A percentile compares a stretch with the other conserved stretches of the same genome.
These are phyloP conservation scores for Shargacucullia verbasci DNA, from an alignment of 2,888 invertebrate species.

Conservation along the genomic window DNA sequence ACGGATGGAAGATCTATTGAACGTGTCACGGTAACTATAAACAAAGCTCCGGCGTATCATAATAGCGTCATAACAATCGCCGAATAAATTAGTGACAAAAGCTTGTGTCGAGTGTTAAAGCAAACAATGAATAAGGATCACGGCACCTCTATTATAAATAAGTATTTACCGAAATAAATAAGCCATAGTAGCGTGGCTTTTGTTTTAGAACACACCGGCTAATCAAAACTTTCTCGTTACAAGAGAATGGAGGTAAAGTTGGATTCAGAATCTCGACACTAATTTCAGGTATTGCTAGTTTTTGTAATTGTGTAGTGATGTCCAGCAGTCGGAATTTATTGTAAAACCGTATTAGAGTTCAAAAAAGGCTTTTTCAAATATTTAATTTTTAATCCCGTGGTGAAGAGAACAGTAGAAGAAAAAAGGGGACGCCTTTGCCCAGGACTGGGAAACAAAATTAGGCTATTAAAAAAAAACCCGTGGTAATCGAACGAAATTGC, in stretches of 20 bases:
- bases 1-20: constrained; percentile 3
- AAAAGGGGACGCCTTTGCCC: no score
- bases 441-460: no score
- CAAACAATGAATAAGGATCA: constrained; percentile 58
- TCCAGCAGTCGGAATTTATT: no score
- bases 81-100: constrained; percentile 55
- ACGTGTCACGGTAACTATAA: constrained; percentile 38
- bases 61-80: constrained; percentile 47
- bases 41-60: constrained; percentile 32
- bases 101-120: constrained; percentile 49
- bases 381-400: no score
- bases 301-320: no score
- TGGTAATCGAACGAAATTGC: no score
- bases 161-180: constrained; percentile 3
- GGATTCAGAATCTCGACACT: no score
- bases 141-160: constrained; percentile 8
- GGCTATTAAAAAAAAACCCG: no score
- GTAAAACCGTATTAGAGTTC: no score
- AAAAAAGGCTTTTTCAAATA: no score
- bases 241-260: constrained; percentile 23
- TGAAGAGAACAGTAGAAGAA: no score
- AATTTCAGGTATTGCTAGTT: no score
- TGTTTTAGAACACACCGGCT: constrained; percentile 7
- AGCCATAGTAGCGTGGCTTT: background rate
- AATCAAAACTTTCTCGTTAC: constrained; percentile 40